These are phyloP conservation scores for Sceloporus tristichus DNA, from an alignment of 2,113 vertebrate genomes.

Conservation along the genomic window DNA sequence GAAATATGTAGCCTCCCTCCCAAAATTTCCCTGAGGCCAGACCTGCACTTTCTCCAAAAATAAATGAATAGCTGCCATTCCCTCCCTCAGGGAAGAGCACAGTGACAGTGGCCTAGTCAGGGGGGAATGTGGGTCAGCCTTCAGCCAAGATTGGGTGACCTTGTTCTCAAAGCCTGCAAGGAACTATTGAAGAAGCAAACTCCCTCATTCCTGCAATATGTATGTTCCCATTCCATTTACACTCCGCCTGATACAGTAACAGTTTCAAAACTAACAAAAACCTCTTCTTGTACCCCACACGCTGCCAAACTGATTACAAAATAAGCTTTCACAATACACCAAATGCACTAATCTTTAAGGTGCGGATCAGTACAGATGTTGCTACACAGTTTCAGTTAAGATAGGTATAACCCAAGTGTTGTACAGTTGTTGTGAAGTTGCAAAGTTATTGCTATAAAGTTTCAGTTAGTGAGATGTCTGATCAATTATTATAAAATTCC, in stretches of 20 bases:
- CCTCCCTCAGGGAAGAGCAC: not conserved
- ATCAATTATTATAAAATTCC: too few species aligned
- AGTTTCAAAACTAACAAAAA: not conserved
- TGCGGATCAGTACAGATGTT: not conserved
- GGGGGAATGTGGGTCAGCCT: not conserved
- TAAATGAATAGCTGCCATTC: not conserved
- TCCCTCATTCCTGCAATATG: too few species aligned
- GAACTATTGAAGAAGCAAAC: not conserved
- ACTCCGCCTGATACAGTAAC: not conserved
- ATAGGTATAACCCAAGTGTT: too few species aligned
- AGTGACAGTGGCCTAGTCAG: not conserved
- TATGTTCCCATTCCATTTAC: not conserved
- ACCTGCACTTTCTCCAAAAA: not conserved
- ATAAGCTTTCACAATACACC: not conserved
- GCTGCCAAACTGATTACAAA: not conserved
- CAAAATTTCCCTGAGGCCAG: not conserved
- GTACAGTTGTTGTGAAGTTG: too few species aligned
- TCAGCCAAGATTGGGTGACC: not conserved
- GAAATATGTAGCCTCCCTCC: not conserved
- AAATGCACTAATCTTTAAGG: not conserved
- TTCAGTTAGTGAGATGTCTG: too few species aligned
- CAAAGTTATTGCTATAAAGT: too few species aligned
- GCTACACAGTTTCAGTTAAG: not conserved
- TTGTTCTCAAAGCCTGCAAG: not conserved
- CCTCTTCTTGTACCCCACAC: not conserved